Conservation (phyloP, 2,113 vertebrate species). For the Chionis minor region DNA sequence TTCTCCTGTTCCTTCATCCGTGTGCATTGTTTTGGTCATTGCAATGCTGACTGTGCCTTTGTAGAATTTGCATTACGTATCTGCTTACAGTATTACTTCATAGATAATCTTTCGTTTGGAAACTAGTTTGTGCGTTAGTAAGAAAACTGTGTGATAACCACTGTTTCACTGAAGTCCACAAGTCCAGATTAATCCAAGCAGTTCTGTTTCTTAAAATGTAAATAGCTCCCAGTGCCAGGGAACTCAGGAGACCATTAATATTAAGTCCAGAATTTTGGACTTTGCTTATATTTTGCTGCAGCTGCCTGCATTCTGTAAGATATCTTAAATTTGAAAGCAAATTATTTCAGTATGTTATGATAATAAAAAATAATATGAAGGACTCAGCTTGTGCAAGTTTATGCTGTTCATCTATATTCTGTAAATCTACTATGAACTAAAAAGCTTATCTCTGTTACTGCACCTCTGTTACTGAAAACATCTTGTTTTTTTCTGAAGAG, state of each 20-base stretch:
- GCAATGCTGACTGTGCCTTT: rapidly evolving
- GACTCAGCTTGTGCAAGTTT: not conserved
- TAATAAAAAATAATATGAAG: not conserved
- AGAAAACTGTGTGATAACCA: not conserved
- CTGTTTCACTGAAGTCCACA: not conserved
- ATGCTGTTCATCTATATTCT: not conserved
- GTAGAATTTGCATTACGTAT: not conserved
- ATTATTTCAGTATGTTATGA: not conserved
- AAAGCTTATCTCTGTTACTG: not conserved
- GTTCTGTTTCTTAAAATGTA: not conserved
- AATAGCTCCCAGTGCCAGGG: not conserved
- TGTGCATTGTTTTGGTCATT: not conserved
- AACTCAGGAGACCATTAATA: not conserved
- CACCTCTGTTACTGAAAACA: not conserved
- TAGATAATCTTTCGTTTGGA: not conserved
- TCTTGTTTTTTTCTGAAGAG: not conserved
- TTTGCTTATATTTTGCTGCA: not conserved
- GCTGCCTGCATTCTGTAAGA: not conserved
- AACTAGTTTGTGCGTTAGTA: not conserved
- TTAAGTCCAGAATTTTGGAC: not conserved
- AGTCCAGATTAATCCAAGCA: not conserved
- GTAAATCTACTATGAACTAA: not conserved
- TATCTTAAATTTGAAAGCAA: not conserved
- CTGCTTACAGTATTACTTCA: not conserved
- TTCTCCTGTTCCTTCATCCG: not conserved